Base-by-base conservation (phyloP, 2,797 vertebrate species). In the Gobionotothen gibberifrons region DNA sequence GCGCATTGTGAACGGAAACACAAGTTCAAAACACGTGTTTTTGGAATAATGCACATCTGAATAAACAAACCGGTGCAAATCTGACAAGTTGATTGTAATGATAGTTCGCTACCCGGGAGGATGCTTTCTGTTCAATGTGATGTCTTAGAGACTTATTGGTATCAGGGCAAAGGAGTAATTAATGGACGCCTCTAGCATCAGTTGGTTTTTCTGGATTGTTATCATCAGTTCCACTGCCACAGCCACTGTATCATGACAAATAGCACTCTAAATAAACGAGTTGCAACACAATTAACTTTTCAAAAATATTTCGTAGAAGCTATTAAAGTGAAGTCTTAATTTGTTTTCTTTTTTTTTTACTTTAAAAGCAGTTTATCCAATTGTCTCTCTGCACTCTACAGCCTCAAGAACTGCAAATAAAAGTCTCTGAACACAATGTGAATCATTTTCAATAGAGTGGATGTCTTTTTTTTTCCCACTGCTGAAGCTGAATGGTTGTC, bases 81-180 rank as follows among this genome's bases (percentile, higher is more conserved):
- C 85, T 78, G 90, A 94, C 89, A 89, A 83, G 77, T 78, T 93
- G 93, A 93, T 93, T 85, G 87, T 89, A 92, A 90, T 85, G 69
- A 84, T 91, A 87, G 89, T 59, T 48, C 29, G 43, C 74, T 65
- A 82, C 54, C 60, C 53, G 42, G 70, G 77, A 74, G 81, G 69
- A 79, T 68, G 13, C 68, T 77, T 75, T 85, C 83, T 56, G 72
- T 79, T 73, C 76, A 74, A 81, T 57, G 66, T 7, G 44, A 75
- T 54, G 78, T 88, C 80, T 82, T 36, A 22, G 73, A 65, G 78
- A 81, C 66, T 69, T 81, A 9, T 71, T 81, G 73, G 79, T 82
- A 76, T 81, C 63, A 17, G 65, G 69, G 76, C 64, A 71, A 82
- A 81, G 80, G 78, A 87, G 85, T 89, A 88, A 92, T 91, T 92